Conservation (phyloP, 1,140 invertebrate species). For the Heliconius nattereri region DNA sequence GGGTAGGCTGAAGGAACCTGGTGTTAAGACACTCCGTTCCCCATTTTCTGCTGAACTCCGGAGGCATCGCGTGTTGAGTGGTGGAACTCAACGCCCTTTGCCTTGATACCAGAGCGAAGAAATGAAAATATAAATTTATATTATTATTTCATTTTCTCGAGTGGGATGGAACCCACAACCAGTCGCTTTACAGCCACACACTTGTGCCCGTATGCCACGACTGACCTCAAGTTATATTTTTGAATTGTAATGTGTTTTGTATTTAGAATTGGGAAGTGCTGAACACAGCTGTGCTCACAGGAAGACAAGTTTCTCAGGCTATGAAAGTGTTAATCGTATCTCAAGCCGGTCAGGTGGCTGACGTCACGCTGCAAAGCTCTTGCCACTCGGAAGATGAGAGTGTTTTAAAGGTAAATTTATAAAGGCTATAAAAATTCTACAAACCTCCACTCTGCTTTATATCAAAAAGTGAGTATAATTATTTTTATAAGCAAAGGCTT, state of each 20-base stretch:
- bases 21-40: no score
- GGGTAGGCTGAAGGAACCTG: no score
- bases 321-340: constrained; percentile 98
- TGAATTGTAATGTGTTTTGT: not conserved
- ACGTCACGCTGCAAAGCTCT: constrained; percentile 96
- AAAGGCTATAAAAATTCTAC: not conserved
- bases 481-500: not conserved
- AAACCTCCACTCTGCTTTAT: not conserved
- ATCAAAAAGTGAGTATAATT: not conserved
- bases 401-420: constrained; percentile 91
- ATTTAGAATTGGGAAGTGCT: constrained; percentile 95
- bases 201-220: no score
- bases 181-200: no score
- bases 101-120: no score
- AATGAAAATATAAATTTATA: no score
- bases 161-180: no score
- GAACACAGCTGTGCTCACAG: constrained; percentile 97
- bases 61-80: no score
- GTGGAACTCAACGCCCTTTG: no score
- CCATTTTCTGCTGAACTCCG: no score
- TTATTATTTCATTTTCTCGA: no score
- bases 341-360: constrained; percentile 95
- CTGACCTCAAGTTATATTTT: not conserved
- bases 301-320: constrained; percentile 94
- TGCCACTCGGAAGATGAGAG: constrained; percentile 97